A percentile compares a stretch with the other conserved stretches of the same genome.
Evolutionary conservation across 1,140 invertebrate genomes (phyloP).

Genomic region (Periplaneta americana): DNA sequence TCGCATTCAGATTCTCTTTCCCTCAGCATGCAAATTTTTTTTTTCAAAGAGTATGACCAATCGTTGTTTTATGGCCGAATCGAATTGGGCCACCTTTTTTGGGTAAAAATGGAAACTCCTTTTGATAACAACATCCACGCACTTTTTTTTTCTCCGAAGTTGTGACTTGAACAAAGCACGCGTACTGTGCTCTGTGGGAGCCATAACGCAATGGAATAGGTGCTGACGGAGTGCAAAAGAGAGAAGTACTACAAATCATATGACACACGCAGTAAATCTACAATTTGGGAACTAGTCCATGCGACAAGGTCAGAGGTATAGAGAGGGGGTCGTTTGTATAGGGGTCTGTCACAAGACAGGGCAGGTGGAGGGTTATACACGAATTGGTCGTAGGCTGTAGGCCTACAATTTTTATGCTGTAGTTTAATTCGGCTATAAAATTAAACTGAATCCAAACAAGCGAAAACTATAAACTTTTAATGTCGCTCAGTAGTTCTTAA

Average conservation of each 20-base stretch:
- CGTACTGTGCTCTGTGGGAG: background rate
- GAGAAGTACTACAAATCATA: background rate
- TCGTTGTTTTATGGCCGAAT: constrained; percentile 15
- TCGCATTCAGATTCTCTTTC: background rate
- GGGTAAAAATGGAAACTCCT: background rate
- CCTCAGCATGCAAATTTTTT: constrained; percentile 11
- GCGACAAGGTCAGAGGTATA: background rate
- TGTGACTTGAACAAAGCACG: background rate
- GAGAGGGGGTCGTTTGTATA: background rate
- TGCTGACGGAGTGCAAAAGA: background rate
- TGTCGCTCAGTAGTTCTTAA: no score
- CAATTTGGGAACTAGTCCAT: background rate
- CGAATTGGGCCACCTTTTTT: background rate
- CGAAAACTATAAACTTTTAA: no score
- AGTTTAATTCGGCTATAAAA: no score
- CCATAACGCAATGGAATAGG: background rate
- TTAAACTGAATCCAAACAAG: no score
- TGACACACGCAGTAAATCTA: background rate
- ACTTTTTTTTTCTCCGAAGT: background rate
- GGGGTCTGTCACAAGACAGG: no score
- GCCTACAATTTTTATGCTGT: no score
- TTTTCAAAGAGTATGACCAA: background rate
- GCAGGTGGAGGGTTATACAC: background rate
- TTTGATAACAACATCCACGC: background rate
- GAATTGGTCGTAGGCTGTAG: background rate